Evolutionary conservation across 2,888 invertebrate genomes (phyloP).

Genomic region (Brassicogethes aeneus): DNA sequence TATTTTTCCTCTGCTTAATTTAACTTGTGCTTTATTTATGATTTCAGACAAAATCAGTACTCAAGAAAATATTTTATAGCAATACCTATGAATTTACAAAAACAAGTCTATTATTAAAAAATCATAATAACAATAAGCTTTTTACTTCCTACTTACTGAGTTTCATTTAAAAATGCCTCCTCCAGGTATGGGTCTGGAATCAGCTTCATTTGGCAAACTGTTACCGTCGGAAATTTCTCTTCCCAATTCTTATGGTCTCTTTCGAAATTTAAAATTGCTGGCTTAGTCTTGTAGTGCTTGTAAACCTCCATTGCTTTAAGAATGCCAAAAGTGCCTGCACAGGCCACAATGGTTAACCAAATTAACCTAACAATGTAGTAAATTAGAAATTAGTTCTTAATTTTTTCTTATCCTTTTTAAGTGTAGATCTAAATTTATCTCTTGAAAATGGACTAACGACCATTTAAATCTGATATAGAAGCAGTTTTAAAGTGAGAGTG

Average conservation of each 20-base stretch:
- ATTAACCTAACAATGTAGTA: conserved; percentile 19
- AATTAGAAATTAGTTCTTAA: conserved; percentile 5
- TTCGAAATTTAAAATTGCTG: conserved; percentile 28
- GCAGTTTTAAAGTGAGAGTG: no score
- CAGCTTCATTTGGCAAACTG: conserved; percentile 26
- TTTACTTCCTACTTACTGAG: conserved; percentile 8
- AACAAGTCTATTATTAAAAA: no score
- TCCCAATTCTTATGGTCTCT: conserved; percentile 26
- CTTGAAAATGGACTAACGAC: no score
- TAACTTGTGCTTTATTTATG: no score
- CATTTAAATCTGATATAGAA: no score
- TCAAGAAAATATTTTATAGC: no score
- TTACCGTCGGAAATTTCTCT: conserved; percentile 28
- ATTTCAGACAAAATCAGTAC: no score
- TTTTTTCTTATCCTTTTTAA: not conserved
- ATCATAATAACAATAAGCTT: no score
- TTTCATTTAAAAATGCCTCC: conserved; percentile 3
- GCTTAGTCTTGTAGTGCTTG: conserved; percentile 25
- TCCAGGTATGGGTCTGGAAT: not conserved
- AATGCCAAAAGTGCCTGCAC: conserved; percentile 18
- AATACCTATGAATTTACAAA: no score
- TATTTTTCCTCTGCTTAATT: no score
- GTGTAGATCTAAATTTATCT: not conserved
- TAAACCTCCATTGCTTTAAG: conserved; percentile 21
- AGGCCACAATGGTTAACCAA: conserved; percentile 23